Evolutionary conservation across 1,140 invertebrate species (phyloP).

Genomic region (Zaprionus capensis): DNA sequence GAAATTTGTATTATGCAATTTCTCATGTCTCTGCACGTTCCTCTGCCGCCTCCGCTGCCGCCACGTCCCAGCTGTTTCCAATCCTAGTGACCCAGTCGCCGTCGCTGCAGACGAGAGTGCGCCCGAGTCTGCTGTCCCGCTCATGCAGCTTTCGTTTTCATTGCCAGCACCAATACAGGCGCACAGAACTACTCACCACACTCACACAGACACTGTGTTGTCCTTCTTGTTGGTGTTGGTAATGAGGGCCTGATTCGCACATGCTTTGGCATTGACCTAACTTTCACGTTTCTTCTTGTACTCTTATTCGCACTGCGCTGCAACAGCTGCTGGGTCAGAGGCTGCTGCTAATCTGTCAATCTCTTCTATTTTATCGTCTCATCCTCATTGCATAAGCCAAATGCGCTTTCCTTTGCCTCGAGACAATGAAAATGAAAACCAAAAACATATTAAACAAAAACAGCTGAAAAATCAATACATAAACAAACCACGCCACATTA

Average conservation of each 20-base stretch:
- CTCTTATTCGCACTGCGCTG: conserved; percentile 9
- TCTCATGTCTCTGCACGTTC: not conserved
- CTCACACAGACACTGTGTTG: conserved; percentile 9
- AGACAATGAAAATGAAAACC: conserved; percentile 17
- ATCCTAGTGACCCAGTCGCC: conserved; percentile 39
- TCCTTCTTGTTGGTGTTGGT: conserved; percentile 16
- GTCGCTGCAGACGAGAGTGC: conserved; percentile 53
- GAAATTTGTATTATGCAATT: conserved; percentile 40
- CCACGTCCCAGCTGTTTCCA: conserved; percentile 36
- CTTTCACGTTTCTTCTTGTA: conserved; percentile 21
- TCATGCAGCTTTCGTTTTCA: conserved; percentile 68
- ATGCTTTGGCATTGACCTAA: conserved; percentile 71
- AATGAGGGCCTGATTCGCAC: conserved; percentile 49
- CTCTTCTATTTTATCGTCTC: not conserved
- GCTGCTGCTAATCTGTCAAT: not conserved
- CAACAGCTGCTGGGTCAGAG: conserved; percentile 29
- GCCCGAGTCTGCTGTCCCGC: conserved; percentile 5
- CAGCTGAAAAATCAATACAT: conserved; percentile 65
- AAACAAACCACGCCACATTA: conserved; percentile 5
- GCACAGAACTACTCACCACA: conserved; percentile 5
- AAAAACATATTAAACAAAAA: conserved; percentile 32
- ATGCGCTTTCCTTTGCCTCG: conserved; percentile 18
- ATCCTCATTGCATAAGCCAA: conserved; percentile 39
- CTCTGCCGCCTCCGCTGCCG: not conserved
- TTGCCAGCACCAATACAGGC: conserved; percentile 23